Evolutionary conservation across 2,797 vertebrate species (phyloP), one percentile per base, ranked within the genome.

Genomic region (Pantherophis vulpinus): DNA sequence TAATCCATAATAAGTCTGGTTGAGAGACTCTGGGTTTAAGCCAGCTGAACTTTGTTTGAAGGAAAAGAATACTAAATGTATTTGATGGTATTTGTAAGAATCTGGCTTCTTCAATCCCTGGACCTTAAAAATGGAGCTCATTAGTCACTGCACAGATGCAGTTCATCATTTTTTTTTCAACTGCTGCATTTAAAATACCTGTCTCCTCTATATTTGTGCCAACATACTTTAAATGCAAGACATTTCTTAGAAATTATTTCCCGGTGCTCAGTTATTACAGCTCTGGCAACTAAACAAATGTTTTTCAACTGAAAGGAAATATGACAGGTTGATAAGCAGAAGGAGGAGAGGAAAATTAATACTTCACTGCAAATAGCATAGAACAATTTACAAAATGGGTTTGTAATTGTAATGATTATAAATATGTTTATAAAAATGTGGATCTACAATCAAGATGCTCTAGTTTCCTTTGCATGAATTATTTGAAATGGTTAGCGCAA

Each of bases 1-100:
- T 97, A 96, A 97, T 97, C 97, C 97, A 96, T 93, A 96, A 96
- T 96, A 97, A 97, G 97, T 97, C 97, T 98, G 95, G 96, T 96
- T 95, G 97, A 97, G 96, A 97, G 95, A 98, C 96, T 95, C 90
- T 97, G 96, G 95, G 95, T 93, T 95, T 95, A 94, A 97, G 97
- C 97, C 97, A 98, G 96, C 88, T 95, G 96, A 96, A 95, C 95
- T 95, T 94, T 92, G 94, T 96, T 97, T 98, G 97, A 97, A 97
- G 97, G 95, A 95, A 97, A 95, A 94, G 86, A 95, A 97, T 96
- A 98, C 96, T 97, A 97, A 97, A 97, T 96, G 95, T 12, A 1
- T 94, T 95, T 97, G 97, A 8, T 94, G 95, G 97, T 97, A 95
- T 97, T 98, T 97, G 96, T 97, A 97, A 97, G 97, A 97, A 97